Conservation (phyloP, 2,888 invertebrate species). For the Orchestes rusci region DNA sequence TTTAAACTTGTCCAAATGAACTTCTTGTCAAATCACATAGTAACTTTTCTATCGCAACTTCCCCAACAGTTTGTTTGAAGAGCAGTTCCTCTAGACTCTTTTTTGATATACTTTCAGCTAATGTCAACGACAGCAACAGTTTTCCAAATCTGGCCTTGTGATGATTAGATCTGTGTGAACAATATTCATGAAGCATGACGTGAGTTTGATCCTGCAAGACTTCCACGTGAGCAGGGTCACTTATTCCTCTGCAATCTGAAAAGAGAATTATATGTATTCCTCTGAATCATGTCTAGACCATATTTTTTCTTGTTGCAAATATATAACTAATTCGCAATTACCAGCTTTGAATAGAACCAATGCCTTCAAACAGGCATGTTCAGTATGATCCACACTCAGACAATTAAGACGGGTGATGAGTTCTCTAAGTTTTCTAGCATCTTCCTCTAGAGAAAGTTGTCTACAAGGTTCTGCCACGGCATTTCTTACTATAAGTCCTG, state of each 20-base stretch:
- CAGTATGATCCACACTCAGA: slow-evolving; percentile 69
- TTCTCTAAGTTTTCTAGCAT: slow-evolving; percentile 55
- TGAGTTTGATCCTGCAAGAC: slow-evolving; percentile 77
- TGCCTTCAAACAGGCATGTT: slow-evolving; percentile 80
- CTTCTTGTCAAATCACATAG: too few relatives aligned
- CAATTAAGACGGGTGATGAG: slow-evolving; percentile 58
- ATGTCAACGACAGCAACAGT: slow-evolving; percentile 64
- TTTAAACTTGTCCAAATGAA: too few relatives aligned
- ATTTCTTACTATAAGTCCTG: slow-evolving; percentile 39
- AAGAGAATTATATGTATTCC: too few relatives aligned
- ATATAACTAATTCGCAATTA: slow-evolving; percentile 43
- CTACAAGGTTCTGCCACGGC: slow-evolving; percentile 47
- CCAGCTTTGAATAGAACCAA: slow-evolving; percentile 76
- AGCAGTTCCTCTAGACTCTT: slow-evolving; percentile 57
- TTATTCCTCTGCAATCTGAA: slow-evolving; percentile 55
- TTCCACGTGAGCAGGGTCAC: slow-evolving; percentile 54
- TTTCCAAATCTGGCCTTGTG: slow-evolving; percentile 60
- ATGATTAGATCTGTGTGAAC: slow-evolving; percentile 41
- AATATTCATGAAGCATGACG: slow-evolving; percentile 67
- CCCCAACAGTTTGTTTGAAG: slow-evolving; percentile 71
- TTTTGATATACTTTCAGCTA: slow-evolving; percentile 45
- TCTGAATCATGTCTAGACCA: too few relatives aligned
- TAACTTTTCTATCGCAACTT: slow-evolving; percentile 63
- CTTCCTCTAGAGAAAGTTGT: slow-evolving; percentile 49
- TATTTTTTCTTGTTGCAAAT: too few relatives aligned